Evolutionary conservation across 1,140 invertebrate genomes (phyloP).

Genomic region (Telenomus remus): DNA sequence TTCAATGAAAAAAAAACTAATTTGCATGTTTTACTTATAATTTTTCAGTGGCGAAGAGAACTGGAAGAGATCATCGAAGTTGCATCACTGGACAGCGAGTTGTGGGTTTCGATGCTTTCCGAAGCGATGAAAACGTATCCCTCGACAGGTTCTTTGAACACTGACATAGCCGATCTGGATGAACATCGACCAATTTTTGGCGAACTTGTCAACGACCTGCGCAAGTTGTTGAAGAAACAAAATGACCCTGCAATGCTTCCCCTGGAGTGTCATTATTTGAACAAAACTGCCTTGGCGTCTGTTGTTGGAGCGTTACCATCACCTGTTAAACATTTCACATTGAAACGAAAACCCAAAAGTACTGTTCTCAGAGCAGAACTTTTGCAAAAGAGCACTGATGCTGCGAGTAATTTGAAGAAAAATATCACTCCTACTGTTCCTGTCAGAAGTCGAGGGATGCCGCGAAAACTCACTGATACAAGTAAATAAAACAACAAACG

Average conservation of each 20-base stretch:
- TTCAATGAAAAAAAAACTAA: too few species aligned
- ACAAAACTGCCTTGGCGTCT: slow-evolving; percentile 92
- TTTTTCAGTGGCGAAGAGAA: slow-evolving; percentile 89
- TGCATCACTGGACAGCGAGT: slow-evolving; percentile 91
- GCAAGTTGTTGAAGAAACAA: slow-evolving; percentile 90
- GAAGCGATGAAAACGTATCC: slow-evolving; percentile 96
- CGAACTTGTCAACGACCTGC: slow-evolving; percentile 91
- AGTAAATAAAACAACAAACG: too few species aligned
- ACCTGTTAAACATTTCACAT: slow-evolving; percentile 91
- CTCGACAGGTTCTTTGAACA: slow-evolving; percentile 89
- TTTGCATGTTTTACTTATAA: too few species aligned
- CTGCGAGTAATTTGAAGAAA: slow-evolving; percentile 91
- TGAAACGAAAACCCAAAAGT: slow-evolving; percentile 97
- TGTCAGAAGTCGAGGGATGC: slow-evolving; percentile 93
- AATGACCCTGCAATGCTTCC: slow-evolving; percentile 91
- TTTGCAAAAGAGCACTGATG: slow-evolving; percentile 93
- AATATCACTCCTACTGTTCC: slow-evolving; percentile 91
- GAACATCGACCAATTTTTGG: slow-evolving; percentile 92
- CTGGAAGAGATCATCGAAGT: slow-evolving; percentile 95
- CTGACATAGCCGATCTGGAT: slow-evolving; percentile 88
- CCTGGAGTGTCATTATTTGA: slow-evolving; percentile 96
- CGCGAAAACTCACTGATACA: slow-evolving; percentile 96
- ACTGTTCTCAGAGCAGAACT: slow-evolving; percentile 91
- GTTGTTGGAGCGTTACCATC: slow-evolving; percentile 82
- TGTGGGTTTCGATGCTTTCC: slow-evolving; percentile 97